Base-by-base conservation (phyloP, 2,888 invertebrate genomes). In the Ochropleura leucogaster region DNA sequence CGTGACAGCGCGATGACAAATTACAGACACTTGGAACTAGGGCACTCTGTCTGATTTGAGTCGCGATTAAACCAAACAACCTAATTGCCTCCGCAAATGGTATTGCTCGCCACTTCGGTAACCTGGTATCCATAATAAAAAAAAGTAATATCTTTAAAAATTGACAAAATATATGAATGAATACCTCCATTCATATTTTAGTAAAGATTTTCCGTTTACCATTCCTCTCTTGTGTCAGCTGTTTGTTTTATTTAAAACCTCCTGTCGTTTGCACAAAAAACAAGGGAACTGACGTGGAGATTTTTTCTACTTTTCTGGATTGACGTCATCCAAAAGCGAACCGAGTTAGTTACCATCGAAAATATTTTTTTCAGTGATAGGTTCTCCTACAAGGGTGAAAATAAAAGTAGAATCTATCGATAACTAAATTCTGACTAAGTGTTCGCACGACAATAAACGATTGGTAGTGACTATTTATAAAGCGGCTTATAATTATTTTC, bases 1-100 rank as follows among this genome's bases (percentile, higher is more conserved):
- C 72, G 70, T 64, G 76, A 80, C 79, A 82, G 82, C 69, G 73
- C 78, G 82, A 80, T 88, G 87, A 89, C 83, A 88, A 87, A 88
- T 88, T 87, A 86, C 82, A 74, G 77, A 30, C 72, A 70, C 72
- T 69, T 62, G 53, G 66, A 79, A 80, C 64, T 74, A 65, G 70
- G 69, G 20, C 74, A 65, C 64, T 78, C 66, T n/a, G 59, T 78
- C 80, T 75, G 72, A 80, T 84, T 79, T 79, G 8, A 40, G 72
- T 75, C 86, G 77, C 74, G 66, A 77, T 72, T 74, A 76, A 69
- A 18, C 49, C 62, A 70, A 79, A 75, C 60, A 47, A 51, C 74
- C 44, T n/a, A 44, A 12, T 62, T 12, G 44, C 44, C 10, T 42
- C n/a, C 9, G n/a, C n/a, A 63, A 82, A 72, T 60, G 53, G 57